Evolutionary conservation across 2,113 vertebrate genomes (phyloP), one percentile per base, ranked within the genome.

Genomic region (Hassar affinis): DNA sequence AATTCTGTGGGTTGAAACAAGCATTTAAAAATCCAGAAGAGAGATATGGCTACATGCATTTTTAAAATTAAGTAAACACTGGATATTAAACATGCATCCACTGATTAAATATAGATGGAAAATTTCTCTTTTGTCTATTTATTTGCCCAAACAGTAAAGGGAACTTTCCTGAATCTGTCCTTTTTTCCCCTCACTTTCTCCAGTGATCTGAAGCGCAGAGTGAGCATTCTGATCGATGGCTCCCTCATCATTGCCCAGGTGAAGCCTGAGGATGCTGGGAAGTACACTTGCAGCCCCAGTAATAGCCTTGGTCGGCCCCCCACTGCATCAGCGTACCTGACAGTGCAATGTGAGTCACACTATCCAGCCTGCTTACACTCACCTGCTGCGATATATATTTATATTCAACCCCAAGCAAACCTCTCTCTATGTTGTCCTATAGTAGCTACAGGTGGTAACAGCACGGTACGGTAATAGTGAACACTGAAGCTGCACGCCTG

Each of bases 231-330:
- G 88, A 97, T 99, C 0, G 98, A 99, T 0, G 98, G 98, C 30
- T 99, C 97, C 0, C 92, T 99, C 88, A 99, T 99, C 92, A 98
- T 99, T 82, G 97, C 97, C 88, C 95, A 96, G 72, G 96, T 98
- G 87, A 98, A 97, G 87, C 97, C 97, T 0, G 97, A 99, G 88
- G 97, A 99, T 93, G 93, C 96, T 85, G 98, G 98, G 88, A 98
- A 95, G 91, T 99, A 98, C 89, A 98, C 97, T 83, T 99, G 97
- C 47, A 95, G 96, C 87, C 97, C 98, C 25, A 99, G 97, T 93
- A 99, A 99, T 94, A 98, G 98, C 91, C 95, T 99, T 86, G 97
- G 98, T 84, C 96, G 93, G 82, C 96, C 97, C 0, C 97, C 97
- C 2, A 97, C 96, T 0, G 97, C 98, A 92, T 98, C 96, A 1